A percentile compares a stretch with the other conserved stretches of the same genome.
Evolutionary conservation across 2,113 vertebrate genomes (phyloP).

Genomic region (Eurystomus gularis): DNA sequence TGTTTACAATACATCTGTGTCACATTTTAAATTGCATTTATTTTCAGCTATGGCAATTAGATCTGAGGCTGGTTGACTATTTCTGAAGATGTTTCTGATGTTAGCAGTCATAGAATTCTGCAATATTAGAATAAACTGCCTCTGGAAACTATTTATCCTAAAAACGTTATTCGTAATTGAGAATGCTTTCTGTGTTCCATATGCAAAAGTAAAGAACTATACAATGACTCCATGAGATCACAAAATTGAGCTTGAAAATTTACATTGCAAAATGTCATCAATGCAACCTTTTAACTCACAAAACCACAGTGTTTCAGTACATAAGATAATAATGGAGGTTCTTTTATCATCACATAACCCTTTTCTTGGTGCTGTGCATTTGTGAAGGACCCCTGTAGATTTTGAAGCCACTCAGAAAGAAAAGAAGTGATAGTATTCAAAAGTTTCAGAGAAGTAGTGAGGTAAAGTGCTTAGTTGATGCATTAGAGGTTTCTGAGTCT

Average conservation of each 20-base stretch:
- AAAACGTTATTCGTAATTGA: background rate
- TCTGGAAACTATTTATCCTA: slow-evolving; percentile 11
- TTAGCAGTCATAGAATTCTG: background rate
- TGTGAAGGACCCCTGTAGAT: background rate
- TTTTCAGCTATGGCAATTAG: slow-evolving; percentile 32
- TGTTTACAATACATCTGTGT: background rate
- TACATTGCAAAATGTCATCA: background rate
- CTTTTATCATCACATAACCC: background rate
- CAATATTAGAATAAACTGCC: background rate
- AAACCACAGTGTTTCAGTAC: background rate
- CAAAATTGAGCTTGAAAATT: background rate
- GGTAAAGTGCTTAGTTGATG: background rate
- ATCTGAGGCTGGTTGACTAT: slow-evolving; percentile 3
- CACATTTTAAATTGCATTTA: slow-evolving; percentile 39
- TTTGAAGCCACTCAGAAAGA: background rate
- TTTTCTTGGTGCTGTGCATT: background rate
- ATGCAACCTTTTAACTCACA: background rate
- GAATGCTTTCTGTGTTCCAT: background rate
- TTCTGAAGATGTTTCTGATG: slow-evolving; percentile 32
- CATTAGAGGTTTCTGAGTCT: background rate
- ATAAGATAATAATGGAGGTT: background rate
- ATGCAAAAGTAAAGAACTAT: background rate
- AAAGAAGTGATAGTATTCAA: background rate
- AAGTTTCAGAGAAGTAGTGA: background rate
- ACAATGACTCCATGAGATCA: background rate